Base-by-base conservation (phyloP, 1,140 invertebrate genomes). In the Adelges cooleyi region DNA sequence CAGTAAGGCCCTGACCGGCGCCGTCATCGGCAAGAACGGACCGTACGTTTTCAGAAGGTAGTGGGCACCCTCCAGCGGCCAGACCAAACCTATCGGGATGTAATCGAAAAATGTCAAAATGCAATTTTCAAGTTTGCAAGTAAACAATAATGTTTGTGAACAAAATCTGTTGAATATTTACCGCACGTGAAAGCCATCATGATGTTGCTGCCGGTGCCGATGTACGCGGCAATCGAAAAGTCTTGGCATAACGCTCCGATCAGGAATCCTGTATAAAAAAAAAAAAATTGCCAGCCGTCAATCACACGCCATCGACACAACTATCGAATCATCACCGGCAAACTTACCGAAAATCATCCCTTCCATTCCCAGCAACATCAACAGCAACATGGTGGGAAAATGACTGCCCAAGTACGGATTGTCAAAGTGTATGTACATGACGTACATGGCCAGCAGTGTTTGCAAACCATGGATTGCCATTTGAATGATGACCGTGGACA, bases 381-480 rank as follows among this genome's bases (percentile, higher is more conserved):
- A 74, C 13, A 81, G 70, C 0, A 77, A 65, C 4, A 80, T 70
- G 0, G 80, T 77, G 69, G 74, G 75, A 10, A 77, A 68, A 29
- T 80, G 69, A 59, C 76, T 75, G 2, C 81, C 81, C 23, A 75
- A 66, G 53, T 75, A 78, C 1, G 79, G 76, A 20, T 81, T 77
- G 69, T 79, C 70, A 65, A 80, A 79, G 1, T 81, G 59, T 25
- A 67, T 25, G 66, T 72, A 73, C 72, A 95, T 93, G 74, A 95
- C 77, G 10, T 79, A 70, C 38, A 89, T 74, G 3, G 83, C 88
- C 68, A 92, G 81, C 0, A 81, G 73, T 0, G 87, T 85, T 76
- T 96, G 93, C 0, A 89, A 80, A 2, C 83, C 72, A 84, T 95
- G 88, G 3, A 95, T 85, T 0, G 87, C 74, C 74, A 95, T 88